A percentile compares a stretch with the other conserved stretches of the same genome.
These are phyloP conservation scores for Corvus cornix DNA, from an alignment of 2,113 vertebrate genomes.

Conservation along the genomic window DNA sequence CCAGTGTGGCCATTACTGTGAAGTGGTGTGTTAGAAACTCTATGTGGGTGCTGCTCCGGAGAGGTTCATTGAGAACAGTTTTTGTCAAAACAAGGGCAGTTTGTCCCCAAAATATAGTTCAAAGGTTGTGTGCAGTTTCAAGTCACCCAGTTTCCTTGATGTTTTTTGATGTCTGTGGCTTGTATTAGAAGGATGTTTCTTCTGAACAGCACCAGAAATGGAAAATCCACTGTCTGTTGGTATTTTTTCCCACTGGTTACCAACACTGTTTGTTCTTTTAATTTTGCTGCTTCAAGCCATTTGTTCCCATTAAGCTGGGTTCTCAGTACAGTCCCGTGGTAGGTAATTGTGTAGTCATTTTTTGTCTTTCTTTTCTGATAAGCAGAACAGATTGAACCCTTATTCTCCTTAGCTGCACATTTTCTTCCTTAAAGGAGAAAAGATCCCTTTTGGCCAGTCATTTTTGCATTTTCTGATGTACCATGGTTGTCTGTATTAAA, in stretches of 20 bases:
- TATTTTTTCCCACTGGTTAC: neutral
- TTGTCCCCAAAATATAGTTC: neutral
- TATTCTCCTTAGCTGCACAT: accelerated
- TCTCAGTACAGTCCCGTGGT: neutral
- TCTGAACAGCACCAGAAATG: neutral
- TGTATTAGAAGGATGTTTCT: neutral
- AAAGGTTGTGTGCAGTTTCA: neutral
- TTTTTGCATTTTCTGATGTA: neutral
- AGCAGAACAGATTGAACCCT: neutral
- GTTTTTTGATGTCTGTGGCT: neutral
- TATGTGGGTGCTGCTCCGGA: neutral
- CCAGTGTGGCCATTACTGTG: neutral
- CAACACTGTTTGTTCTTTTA: neutral
- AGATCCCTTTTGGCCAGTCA: neutral
- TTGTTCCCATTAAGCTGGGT: neutral
- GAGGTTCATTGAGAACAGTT: neutral
- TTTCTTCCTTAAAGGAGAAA: neutral
- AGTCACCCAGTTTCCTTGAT: neutral
- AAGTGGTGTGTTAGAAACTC: neutral
- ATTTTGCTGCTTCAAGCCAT: neutral
- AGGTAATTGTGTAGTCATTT: neutral
- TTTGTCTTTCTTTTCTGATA: neutral
- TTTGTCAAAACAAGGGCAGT: neutral
- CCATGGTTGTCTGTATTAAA: neutral
- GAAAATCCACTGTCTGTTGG: neutral